Percentiles rank a stretch among this genome's conserved stretches.
Evolutionary conservation across 2,797 vertebrate species (phyloP).

Genomic region (Pelochelys cantorii): DNA sequence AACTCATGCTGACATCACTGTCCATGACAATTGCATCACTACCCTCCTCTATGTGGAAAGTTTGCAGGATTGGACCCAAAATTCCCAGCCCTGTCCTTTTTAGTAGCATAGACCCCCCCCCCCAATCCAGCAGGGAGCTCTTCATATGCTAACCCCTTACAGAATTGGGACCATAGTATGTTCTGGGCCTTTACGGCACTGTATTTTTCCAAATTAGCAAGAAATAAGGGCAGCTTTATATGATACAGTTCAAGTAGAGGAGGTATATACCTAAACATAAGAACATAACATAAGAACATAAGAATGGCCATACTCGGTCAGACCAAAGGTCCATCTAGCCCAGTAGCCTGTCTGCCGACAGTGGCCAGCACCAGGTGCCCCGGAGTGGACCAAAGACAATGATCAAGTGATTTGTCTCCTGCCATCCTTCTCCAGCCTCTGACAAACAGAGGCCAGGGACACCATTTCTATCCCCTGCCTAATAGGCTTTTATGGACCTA

Average conservation of each 20-base stretch:
- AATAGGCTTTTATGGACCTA: no score
- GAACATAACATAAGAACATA: no score
- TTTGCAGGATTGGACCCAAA: neutral
- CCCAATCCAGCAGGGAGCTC: neutral
- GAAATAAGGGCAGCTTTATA: accelerated
- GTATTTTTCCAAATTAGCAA: accelerated
- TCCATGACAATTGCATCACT: neutral
- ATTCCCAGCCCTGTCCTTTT: neutral
- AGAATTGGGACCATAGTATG: accelerated
- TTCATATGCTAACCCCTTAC: accelerated
- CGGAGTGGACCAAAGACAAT: no score
- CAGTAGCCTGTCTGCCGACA: no score
- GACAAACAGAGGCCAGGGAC: no score
- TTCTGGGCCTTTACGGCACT: neutral
- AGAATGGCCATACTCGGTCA: no score
- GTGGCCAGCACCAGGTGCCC: no score
- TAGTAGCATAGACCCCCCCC: accelerated
- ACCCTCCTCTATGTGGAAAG: neutral
- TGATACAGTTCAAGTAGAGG: neutral
- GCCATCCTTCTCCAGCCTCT: no score
- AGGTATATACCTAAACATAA: neutral
- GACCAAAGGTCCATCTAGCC: no score
- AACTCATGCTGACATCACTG: neutral
- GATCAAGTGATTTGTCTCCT: no score
- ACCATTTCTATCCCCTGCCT: no score